These are phyloP conservation scores for Sinocyclocheilus anshuiensis DNA, from an alignment of 2,113 vertebrate species.

Conservation along the genomic window DNA sequence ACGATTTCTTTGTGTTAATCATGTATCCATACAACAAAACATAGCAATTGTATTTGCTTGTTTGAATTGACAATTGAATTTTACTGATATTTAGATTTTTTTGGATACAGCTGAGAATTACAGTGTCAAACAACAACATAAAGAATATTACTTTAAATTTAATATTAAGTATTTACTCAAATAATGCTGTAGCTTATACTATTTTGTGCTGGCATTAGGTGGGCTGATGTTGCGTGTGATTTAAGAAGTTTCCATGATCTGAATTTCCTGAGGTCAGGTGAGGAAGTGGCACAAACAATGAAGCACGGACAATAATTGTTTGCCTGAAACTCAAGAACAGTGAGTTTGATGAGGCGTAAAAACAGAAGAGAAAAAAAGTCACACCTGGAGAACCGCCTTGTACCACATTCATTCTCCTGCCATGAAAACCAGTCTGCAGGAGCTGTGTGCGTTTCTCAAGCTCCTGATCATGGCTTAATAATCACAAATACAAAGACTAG, in stretches of 20 bases:
- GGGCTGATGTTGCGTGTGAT: constrained; percentile 54
- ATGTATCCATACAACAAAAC: constrained; percentile 1
- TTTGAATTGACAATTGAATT: too few species aligned
- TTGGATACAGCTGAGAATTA: neutral
- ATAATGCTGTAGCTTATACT: neutral
- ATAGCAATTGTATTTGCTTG: neutral
- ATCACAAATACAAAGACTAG: constrained; percentile 54
- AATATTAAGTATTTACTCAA: neutral
- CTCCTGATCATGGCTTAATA: constrained; percentile 62
- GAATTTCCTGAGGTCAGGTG: constrained; percentile 39
- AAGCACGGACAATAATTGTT: constrained; percentile 65
- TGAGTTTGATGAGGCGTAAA: constrained; percentile 72
- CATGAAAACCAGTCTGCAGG: constrained; percentile 58
- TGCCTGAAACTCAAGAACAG: constrained; percentile 74
- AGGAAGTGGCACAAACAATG: constrained; percentile 69
- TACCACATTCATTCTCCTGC: constrained; percentile 59
- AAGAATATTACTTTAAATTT: neutral
- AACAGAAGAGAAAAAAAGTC: constrained; percentile 62
- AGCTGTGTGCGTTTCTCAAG: constrained; percentile 58
- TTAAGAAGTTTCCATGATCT: constrained; percentile 54
- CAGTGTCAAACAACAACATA: neutral
- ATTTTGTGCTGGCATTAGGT: constrained; percentile 23
- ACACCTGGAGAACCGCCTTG: constrained; percentile 72
- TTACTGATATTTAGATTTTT: neutral
- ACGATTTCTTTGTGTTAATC: neutral